These are phyloP conservation scores for Dasysyrphus albostriatus DNA, from an alignment of 2,888 invertebrate species.

Conservation along the genomic window DNA sequence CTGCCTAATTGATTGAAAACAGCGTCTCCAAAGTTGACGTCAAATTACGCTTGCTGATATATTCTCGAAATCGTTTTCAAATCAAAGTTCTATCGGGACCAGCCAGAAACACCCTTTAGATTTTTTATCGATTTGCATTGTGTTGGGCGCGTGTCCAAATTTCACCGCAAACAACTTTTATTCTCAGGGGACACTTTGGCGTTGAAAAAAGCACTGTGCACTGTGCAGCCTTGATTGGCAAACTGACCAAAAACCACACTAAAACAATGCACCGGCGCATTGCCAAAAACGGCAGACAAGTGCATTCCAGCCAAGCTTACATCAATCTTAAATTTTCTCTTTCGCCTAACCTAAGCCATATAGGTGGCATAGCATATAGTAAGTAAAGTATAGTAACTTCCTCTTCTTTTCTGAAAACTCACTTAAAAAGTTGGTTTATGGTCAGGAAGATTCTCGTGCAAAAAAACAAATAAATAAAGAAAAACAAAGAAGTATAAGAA, in stretches of 20 bases:
- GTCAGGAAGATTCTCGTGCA: slow-evolving; percentile 38
- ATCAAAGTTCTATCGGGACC: not conserved
- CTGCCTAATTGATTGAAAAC: too few species aligned
- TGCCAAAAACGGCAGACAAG: slow-evolving; percentile 70
- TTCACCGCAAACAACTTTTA: slow-evolving; percentile 56
- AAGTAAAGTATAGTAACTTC: slow-evolving; percentile 12
- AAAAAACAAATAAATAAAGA: slow-evolving; percentile 20
- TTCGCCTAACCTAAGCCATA: slow-evolving; percentile 59
- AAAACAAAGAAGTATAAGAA: slow-evolving; percentile 14
- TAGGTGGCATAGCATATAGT: not conserved
- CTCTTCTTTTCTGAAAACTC: slow-evolving; percentile 42
- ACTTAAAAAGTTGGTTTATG: slow-evolving; percentile 46
- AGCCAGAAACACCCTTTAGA: slow-evolving; percentile 5
- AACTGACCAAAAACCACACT: slow-evolving; percentile 35
- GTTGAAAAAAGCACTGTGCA: slow-evolving; percentile 32
- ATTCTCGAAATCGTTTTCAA: too few species aligned
- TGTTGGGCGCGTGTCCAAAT: slow-evolving; percentile 53
- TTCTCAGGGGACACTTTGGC: slow-evolving; percentile 29
- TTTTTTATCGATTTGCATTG: slow-evolving; percentile 55
- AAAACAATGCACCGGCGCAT: slow-evolving; percentile 45
- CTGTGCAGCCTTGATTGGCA: slow-evolving; percentile 15
- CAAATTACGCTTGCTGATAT: too few species aligned
- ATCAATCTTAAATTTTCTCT: slow-evolving; percentile 75
- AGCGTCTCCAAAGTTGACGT: too few species aligned
- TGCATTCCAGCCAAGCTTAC: slow-evolving; percentile 61